Conservation (phyloP, 2,888 invertebrate genomes). For the Pyrrhia umbra region DNA sequence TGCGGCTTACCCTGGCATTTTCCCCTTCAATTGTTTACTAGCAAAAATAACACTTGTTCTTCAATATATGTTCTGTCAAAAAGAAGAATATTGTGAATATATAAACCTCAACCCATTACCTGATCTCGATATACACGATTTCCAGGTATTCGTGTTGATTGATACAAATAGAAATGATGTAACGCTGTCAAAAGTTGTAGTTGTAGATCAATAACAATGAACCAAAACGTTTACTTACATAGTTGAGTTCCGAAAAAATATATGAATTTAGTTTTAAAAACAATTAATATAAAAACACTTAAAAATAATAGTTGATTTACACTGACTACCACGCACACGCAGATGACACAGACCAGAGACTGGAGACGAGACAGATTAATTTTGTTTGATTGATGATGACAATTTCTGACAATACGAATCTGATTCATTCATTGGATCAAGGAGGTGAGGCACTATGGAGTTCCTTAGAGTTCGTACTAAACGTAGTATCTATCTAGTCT, state of each 20-base stretch:
- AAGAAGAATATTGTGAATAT: constrained; percentile 70
- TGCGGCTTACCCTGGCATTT: constrained; percentile 89
- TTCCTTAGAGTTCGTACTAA: too few relatives aligned
- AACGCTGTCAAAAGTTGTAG: constrained; percentile 74
- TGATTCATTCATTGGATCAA: too few relatives aligned
- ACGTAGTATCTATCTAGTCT: too few relatives aligned
- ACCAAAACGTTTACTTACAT: constrained; percentile 29
- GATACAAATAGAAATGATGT: constrained; percentile 74
- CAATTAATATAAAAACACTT: too few relatives aligned
- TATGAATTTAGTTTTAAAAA: not conserved
- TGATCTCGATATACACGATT: constrained; percentile 2
- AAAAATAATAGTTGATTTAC: too few relatives aligned
- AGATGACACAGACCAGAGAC: too few relatives aligned
- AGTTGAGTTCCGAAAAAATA: not conserved
- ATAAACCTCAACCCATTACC: constrained; percentile 35
- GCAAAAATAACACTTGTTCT: constrained; percentile 63
- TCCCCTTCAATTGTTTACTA: constrained; percentile 70
- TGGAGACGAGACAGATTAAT: too few relatives aligned
- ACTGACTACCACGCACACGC: too few relatives aligned
- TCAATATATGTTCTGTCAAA: constrained; percentile 74
- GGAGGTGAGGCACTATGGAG: too few relatives aligned
- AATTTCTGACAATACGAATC: too few relatives aligned
- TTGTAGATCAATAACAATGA: not conserved
- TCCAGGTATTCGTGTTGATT: constrained; percentile 17
- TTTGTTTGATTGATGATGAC: too few relatives aligned